Base-by-base conservation (phyloP, 2,113 vertebrate species). In the Oreocharis arfaki region DNA sequence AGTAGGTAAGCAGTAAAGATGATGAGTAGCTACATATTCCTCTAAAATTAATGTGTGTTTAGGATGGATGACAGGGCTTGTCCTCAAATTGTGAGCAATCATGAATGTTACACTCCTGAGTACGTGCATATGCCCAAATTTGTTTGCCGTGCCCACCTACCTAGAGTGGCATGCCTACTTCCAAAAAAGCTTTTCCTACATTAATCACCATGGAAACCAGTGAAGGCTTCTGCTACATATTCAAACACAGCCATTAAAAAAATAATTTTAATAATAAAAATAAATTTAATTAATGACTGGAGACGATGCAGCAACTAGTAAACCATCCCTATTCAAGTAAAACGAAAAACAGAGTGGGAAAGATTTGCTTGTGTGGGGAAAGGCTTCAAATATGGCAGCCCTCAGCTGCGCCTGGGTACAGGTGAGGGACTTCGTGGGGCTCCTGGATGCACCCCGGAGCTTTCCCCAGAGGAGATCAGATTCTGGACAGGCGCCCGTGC, bases 151-250 rank as follows among this genome's bases (percentile, higher is more conserved):
- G 26, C 59, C 87, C 33, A 77, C 86, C 59, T 50, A 37, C 84
- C 37, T 27, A 74, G 20, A 47, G 42, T 6, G 16, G 44, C 5
- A 1, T 24, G 13, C 67, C 57, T 53, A 33, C n/a, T 91, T 59
- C 77, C 64, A 87, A 30, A 84, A 70, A 84, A 47, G 50, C 42
- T 93, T 87, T 76, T 83, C 53, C 55, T 37, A 74, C 50, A 1
- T 61, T 57, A 69, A 61, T 93, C 94, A 74, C 94, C 55, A 28
- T 77, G 86, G 87, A 92, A 93, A 97, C 88, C 37, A 47, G n/a
- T 0, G 3, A 77, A 64, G 46, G 75, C 68, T 90, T 88, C 74
- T 37, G 22, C 53, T 84, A 27, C 30, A 11, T 56, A 60, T 46
- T 74, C 47, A 60, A 74, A 35, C 13, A 14, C 8, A 32, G 22